Conservation (phyloP, 2,113 vertebrate genomes). For the Apteryx owenii region DNA sequence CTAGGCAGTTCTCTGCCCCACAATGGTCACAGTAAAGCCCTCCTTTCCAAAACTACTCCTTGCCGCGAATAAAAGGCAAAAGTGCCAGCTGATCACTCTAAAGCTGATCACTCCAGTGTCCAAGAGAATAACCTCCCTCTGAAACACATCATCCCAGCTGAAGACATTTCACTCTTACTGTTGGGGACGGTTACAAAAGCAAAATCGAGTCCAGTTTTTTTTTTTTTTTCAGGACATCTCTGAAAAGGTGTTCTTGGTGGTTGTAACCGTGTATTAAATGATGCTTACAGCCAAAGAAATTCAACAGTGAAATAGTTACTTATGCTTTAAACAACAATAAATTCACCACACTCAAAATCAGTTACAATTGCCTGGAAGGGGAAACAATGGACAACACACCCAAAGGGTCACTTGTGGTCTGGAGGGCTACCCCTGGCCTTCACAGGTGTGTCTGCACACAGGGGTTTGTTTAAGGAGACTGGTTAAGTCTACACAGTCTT, state of each 20-base stretch:
- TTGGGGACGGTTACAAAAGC: not conserved
- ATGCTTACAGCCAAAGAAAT: not conserved
- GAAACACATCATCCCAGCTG: not conserved
- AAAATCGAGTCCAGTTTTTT: not conserved
- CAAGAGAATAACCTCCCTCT: not conserved
- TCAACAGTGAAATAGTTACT: not conserved
- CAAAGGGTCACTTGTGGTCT: not conserved
- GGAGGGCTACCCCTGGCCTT: not conserved
- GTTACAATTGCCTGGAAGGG: not conserved
- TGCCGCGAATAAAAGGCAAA: no score
- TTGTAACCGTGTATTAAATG: not conserved
- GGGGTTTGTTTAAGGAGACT: fast-evolving
- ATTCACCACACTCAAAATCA: not conserved
- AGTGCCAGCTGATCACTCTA: no score
- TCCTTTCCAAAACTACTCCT: no score
- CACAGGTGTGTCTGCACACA: not conserved
- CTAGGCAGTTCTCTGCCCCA: no score
- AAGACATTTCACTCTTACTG: not conserved
- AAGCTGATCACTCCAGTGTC: no score
- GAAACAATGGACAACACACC: not conserved
- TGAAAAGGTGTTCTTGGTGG: not conserved
- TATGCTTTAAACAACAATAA: not conserved
- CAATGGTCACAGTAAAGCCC: no score
- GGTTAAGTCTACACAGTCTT: not conserved
- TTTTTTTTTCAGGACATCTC: fast-evolving